Percentiles rank a stretch among this genome's conserved stretches.
Evolutionary conservation across 2,113 vertebrate species (phyloP).

Genomic region (Anarhynchus alexandrinus): DNA sequence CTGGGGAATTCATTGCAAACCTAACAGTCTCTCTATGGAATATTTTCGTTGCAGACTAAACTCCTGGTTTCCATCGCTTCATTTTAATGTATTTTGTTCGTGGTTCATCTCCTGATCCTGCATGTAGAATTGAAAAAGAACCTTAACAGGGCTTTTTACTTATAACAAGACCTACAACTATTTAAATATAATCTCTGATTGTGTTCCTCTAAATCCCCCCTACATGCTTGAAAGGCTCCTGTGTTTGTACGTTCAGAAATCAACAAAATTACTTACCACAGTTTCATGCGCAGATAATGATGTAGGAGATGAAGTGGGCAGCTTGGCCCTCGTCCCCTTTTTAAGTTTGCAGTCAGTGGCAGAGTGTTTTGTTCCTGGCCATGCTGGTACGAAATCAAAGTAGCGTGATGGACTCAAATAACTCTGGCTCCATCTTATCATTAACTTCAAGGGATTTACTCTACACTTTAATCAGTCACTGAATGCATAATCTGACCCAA

Average conservation of each 20-base stretch:
- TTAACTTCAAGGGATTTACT: conserved; percentile 51
- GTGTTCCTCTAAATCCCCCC: background rate
- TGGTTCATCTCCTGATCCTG: background rate
- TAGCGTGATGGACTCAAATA: background rate
- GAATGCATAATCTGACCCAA: conserved; percentile 11
- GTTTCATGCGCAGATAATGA: background rate
- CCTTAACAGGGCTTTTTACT: background rate
- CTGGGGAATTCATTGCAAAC: background rate
- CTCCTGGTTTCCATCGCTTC: background rate
- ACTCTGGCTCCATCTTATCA: conserved; percentile 38
- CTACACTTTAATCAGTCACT: conserved; percentile 31
- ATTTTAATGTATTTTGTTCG: background rate
- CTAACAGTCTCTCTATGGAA: background rate
- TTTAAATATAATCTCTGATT: background rate
- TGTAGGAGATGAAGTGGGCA: background rate
- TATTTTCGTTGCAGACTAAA: background rate
- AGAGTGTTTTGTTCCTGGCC: background rate
- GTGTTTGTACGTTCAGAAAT: background rate
- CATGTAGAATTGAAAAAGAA: background rate
- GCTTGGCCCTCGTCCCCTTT: background rate
- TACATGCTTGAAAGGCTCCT: background rate
- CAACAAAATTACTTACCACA: background rate
- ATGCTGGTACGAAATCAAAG: background rate
- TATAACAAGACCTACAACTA: background rate
- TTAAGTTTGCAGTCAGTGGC: background rate